Conservation (phyloP, 2,888 invertebrate genomes). For the Muschampia plurimacula region DNA sequence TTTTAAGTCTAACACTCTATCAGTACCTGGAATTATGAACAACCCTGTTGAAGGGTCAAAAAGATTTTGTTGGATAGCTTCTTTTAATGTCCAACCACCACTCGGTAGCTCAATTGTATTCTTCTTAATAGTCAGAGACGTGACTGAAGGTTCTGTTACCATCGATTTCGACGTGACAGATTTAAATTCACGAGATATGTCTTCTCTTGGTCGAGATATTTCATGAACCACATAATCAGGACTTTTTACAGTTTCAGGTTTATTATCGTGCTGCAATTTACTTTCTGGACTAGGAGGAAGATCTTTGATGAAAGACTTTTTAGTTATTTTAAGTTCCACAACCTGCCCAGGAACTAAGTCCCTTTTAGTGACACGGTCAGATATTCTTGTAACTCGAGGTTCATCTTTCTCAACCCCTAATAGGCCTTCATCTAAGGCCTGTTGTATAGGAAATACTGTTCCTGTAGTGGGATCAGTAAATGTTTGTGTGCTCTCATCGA, state of each 20-base stretch:
- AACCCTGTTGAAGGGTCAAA: constrained; percentile 94
- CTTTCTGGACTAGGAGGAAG: constrained; percentile 76
- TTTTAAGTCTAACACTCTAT: constrained; percentile 92
- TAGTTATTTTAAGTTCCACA: constrained; percentile 82
- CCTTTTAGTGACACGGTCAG: constrained; percentile 70
- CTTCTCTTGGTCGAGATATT: constrained; percentile 57
- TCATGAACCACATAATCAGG: constrained; percentile 76
- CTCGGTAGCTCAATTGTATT: constrained; percentile 92
- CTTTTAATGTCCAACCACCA: constrained; percentile 93
- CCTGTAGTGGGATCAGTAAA: constrained; percentile 92
- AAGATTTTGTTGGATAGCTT: constrained; percentile 92
- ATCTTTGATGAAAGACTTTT: constrained; percentile 81
- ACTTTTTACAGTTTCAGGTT: constrained; percentile 86
- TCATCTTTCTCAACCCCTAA: constrained; percentile 87
- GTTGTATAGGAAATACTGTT: constrained; percentile 89
- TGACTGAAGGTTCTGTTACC: constrained; percentile 79
- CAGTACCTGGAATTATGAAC: constrained; percentile 94
- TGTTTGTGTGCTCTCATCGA: constrained; percentile 91
- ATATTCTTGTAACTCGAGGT: constrained; percentile 69
- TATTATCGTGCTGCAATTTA: constrained; percentile 79
- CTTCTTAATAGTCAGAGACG: constrained; percentile 85
- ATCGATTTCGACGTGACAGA: constrained; percentile 73
- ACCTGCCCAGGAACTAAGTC: constrained; percentile 78
- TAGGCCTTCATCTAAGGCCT: constrained; percentile 91
- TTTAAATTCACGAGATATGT: constrained; percentile 63